Percentiles rank a stretch among this genome's conserved stretches.
Evolutionary conservation across 2,113 vertebrate genomes (phyloP).

Genomic region (Tringa solitaria): DNA sequence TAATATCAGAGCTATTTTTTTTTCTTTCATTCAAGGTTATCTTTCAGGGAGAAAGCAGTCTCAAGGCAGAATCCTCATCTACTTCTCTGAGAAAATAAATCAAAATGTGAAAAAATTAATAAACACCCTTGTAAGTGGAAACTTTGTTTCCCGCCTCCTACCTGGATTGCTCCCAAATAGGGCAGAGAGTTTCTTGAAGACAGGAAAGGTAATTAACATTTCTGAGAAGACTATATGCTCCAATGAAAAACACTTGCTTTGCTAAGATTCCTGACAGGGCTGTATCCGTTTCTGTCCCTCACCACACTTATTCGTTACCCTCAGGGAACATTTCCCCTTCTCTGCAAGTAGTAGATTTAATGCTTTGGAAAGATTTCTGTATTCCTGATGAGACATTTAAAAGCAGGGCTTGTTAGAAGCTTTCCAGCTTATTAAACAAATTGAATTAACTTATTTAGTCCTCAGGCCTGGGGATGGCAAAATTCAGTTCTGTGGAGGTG

Average conservation of each 20-base stretch:
- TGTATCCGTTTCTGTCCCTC: neutral
- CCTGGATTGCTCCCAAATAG: slow-evolving; percentile 26
- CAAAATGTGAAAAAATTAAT: neutral
- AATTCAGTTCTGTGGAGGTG: slow-evolving; percentile 12
- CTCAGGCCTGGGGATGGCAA: slow-evolving; percentile 6
- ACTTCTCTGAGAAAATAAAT: neutral
- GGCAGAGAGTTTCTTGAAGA: neutral
- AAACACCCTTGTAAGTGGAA: neutral
- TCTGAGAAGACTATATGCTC: neutral
- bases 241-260: neutral
- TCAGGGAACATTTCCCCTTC: slow-evolving; percentile 2
- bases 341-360: neutral
- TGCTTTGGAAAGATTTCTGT: neutral
- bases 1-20: neutral
- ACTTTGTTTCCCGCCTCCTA: neutral
- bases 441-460: slow-evolving; percentile 26
- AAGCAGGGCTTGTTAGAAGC: slow-evolving; percentile 5
- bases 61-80: neutral
- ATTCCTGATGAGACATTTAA: neutral
- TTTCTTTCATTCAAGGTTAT: neutral
- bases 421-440: slow-evolving; percentile 50
- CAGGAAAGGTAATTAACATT: slow-evolving; percentile 16
- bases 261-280: neutral
- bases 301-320: neutral
- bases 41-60: neutral